A percentile compares a stretch with the other conserved stretches of the same genome.
Conservation (phyloP, 2,113 vertebrate species). For the Siniperca knerii region DNA sequence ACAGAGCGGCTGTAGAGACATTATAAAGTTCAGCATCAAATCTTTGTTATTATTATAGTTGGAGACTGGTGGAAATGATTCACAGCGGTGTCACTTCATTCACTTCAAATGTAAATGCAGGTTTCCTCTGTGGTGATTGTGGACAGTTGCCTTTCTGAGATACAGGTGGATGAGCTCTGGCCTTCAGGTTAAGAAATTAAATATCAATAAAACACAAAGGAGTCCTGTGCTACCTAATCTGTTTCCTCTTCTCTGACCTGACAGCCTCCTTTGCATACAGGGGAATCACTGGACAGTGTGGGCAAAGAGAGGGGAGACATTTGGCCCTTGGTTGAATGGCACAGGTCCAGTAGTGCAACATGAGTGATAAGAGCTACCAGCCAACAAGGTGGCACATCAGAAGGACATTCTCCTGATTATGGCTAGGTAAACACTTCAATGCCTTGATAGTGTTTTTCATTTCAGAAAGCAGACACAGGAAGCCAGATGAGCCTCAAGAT, state of each 20-base stretch:
- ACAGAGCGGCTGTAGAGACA: background rate
- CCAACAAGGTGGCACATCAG: conserved; percentile 7
- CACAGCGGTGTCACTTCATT: background rate
- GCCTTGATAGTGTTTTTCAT: background rate
- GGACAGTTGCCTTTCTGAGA: background rate
- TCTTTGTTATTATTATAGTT: background rate
- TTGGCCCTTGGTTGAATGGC: conserved; percentile 17
- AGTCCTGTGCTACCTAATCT: background rate
- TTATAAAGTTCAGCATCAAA: conserved; percentile 13
- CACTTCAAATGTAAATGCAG: background rate
- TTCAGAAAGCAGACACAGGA: conserved; percentile 20
- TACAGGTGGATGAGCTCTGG: background rate
- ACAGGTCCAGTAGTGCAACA: conserved; percentile 20
- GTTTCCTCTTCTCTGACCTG: conserved; percentile 8
- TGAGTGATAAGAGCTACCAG: conserved; percentile 5
- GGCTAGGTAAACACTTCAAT: background rate
- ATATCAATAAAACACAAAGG: background rate
- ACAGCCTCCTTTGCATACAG: conserved; percentile 10
- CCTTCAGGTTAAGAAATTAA: background rate
- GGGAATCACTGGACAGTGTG: background rate
- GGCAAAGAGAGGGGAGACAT: conserved; percentile 23
- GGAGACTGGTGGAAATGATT: background rate
- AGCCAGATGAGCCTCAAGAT: background rate
- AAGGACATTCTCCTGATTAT: conserved; percentile 11
- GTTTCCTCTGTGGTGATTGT: background rate